Percentiles rank a stretch among this genome's conserved stretches.
Conservation (phyloP, 2,888 invertebrate species). For the Microctonus hyperodae region DNA sequence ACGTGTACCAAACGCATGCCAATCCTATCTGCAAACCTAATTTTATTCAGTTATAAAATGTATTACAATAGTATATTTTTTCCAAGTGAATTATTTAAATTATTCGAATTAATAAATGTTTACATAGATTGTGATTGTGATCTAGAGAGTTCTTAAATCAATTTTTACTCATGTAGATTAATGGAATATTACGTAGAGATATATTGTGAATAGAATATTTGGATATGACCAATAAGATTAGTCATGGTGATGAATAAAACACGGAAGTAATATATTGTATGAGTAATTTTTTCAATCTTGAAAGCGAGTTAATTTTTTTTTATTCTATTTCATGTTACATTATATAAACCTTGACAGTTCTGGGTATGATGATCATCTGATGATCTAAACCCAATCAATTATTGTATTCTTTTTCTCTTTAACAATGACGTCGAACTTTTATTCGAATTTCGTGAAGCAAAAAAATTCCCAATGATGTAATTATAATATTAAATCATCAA, state of each 20-base stretch:
- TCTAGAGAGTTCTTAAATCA: not conserved
- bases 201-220: not conserved
- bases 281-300: not conserved
- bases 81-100: not conserved
- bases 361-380: not conserved
- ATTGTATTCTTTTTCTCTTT: not conserved
- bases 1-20: constrained; percentile 53
- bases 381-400: not conserved
- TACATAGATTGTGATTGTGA: not conserved
- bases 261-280: not conserved
- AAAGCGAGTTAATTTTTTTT: not conserved
- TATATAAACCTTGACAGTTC: not conserved
- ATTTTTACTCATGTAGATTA: not conserved
- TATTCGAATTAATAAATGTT: not conserved
- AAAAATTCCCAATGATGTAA: not conserved
- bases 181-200: not conserved
- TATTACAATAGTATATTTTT: not conserved
- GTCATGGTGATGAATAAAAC: constrained; percentile 3
- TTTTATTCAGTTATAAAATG: not conserved
- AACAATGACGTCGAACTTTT: not conserved
- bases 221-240: not conserved
- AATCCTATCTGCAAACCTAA: constrained; percentile 31
- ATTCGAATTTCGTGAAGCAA: not conserved
- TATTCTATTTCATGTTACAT: not conserved
- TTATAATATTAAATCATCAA: not conserved